A percentile compares a stretch with the other conserved stretches of the same genome.
Evolutionary conservation across 2,113 vertebrate species (phyloP).

Genomic region (Chaetodon auriga): DNA sequence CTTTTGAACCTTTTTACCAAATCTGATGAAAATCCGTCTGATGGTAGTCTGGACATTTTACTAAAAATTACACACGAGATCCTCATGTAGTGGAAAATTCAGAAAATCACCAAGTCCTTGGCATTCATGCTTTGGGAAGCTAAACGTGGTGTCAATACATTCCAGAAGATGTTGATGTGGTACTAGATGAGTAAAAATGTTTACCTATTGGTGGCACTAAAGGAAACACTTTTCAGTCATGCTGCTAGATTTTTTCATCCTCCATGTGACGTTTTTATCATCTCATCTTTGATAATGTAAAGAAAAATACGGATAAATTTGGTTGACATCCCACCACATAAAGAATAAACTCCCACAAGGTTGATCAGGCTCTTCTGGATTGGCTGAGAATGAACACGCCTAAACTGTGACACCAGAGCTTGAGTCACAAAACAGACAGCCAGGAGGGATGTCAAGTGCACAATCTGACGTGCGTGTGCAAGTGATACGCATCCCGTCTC

Average conservation of each 20-base stretch:
- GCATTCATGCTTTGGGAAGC: not conserved
- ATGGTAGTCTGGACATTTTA: not conserved
- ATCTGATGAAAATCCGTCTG: not conserved
- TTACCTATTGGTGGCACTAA: too few species aligned
- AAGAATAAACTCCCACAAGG: not conserved
- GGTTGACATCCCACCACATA: too few species aligned
- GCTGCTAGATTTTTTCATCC: not conserved
- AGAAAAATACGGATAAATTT: not conserved
- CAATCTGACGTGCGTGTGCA: not conserved
- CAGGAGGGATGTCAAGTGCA: not conserved
- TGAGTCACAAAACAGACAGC: not conserved
- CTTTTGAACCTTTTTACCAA: not conserved
- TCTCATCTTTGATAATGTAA: not conserved
- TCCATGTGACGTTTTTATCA: not conserved
- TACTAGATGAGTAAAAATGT: not conserved
- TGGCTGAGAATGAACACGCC: not conserved
- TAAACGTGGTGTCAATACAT: not conserved
- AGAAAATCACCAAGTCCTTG: not conserved
- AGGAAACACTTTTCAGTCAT: not conserved
- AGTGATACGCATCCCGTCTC: slow-evolving; percentile 10
- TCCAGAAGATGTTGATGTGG: not conserved
- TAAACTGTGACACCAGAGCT: not conserved
- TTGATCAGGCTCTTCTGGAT: not conserved
- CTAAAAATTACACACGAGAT: not conserved
- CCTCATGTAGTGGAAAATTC: not conserved